Conservation (phyloP, 2,113 vertebrate genomes). For the Sphaerodactylus townsendi region DNA sequence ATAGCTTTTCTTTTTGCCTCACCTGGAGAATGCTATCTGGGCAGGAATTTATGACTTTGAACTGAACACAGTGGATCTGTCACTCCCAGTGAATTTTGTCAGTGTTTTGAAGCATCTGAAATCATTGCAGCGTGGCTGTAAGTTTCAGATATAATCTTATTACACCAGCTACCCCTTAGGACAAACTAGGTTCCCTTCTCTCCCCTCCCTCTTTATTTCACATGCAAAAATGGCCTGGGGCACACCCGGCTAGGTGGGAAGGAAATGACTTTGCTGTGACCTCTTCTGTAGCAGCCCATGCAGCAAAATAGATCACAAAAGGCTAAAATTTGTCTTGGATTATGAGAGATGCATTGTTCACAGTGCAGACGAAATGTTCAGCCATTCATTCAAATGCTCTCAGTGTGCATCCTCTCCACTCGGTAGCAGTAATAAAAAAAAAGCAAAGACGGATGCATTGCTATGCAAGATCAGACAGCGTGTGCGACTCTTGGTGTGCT, state of each 20-base stretch:
- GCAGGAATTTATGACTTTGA: neutral
- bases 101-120: neutral
- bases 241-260: neutral
- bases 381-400: constrained; percentile 14
- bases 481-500: neutral
- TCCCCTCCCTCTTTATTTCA: neutral
- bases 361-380: neutral
- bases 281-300: constrained; percentile 7
- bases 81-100: constrained; percentile 7
- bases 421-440: neutral
- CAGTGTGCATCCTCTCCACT: neutral
- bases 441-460: neutral
- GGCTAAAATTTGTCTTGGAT: neutral
- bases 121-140: neutral
- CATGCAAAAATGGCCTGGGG: neutral
- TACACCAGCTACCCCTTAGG: constrained; percentile 7
- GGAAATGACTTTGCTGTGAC: neutral
- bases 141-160: constrained; percentile 6
- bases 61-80: neutral
- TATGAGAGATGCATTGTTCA: neutral
- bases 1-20: neutral
- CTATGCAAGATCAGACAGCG: neutral
- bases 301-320: constrained; percentile 11
- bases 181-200: neutral
- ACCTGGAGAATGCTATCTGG: neutral